Evolutionary conservation across 1,140 invertebrate genomes (phyloP), one percentile per base, ranked within the genome.

Genomic region (Drosophila athabasca): DNA sequence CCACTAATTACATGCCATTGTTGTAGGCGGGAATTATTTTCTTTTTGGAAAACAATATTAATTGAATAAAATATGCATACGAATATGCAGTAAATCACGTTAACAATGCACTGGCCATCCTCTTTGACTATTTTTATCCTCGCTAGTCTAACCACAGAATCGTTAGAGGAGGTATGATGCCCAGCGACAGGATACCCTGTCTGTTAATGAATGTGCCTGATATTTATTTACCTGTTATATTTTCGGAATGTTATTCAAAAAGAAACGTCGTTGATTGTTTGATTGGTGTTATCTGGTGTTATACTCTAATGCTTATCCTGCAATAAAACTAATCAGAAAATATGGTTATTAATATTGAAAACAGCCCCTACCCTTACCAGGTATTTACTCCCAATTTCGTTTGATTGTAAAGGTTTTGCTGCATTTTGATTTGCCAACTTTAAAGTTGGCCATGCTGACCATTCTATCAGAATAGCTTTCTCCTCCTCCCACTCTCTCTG

Each of bases 1-100:
- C 7, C 62, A 62, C 83, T 87, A 87, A 87, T 87, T 87, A 79
- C 66, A 57, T 58, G 41, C 52, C 50, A 75, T 87, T 87, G 83
- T 87, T 68, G 46, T 15, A 17, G 24, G 45, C 26, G 39, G 11
- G 35, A 13, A 39, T 13, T 39, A 57, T 66, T 73, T 71, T 60
- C 57, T 57, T 51, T 46, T 49, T 68, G 19, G 26, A 35, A 46
- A 52, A 70, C 49, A 52, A 55, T 65, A 69, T 75, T 75, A 87
- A 85, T 85, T 87, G 69, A 85, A 82, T 87, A 69, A 82, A 77
- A 81, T 68, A 44, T 50, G 45, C 58, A 45, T 39, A 15, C 22
- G 3, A 24, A 24, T 24, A 58, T 41, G 62, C 45, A 49, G 49
- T 81, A 77, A 81, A 76, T 76, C 67, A 67, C 24, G 26, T 41